These are phyloP conservation scores for Heliangelus exortis DNA, from an alignment of 2,797 vertebrate genomes.

Conservation along the genomic window DNA sequence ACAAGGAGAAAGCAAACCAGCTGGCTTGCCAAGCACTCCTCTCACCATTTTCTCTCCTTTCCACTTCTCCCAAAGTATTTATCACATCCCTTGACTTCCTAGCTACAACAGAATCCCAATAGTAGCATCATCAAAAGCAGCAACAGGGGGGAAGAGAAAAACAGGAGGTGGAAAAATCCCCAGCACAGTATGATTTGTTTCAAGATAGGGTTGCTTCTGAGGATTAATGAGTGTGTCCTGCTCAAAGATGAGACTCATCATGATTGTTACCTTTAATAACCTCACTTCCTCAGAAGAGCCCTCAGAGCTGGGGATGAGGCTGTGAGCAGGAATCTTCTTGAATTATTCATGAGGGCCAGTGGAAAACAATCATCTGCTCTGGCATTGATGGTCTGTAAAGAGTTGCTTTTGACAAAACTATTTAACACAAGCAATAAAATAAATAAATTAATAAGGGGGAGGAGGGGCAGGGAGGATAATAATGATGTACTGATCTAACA, in stretches of 20 bases:
- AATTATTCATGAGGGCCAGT: constrained; percentile 50
- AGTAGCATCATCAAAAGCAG: neutral
- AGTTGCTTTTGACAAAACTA: constrained; percentile 63
- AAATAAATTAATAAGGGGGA: constrained; percentile 27
- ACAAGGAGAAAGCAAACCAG: neutral
- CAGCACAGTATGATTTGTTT: neutral
- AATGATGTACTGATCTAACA: neutral
- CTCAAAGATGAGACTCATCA: constrained; percentile 4
- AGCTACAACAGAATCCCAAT: neutral
- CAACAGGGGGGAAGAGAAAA: neutral
- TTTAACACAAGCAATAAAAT: constrained; percentile 63
- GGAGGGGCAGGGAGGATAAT: neutral
- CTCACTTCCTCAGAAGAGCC: neutral
- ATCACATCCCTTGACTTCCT: neutral
- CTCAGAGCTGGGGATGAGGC: neutral
- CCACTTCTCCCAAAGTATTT: neutral
- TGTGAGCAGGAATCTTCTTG: neutral
- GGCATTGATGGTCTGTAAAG: constrained; percentile 65
- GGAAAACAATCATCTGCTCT: constrained; percentile 51
- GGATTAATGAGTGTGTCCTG: neutral
- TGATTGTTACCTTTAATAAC: constrained; percentile 36
- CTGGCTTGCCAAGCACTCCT: neutral
- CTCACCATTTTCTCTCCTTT: neutral
- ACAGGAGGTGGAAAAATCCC: neutral
- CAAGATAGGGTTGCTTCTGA: neutral